A percentile compares a stretch with the other conserved stretches of the same genome.
Conservation (phyloP, 2,797 vertebrate species). For the Mormyrus proboscirostris region DNA sequence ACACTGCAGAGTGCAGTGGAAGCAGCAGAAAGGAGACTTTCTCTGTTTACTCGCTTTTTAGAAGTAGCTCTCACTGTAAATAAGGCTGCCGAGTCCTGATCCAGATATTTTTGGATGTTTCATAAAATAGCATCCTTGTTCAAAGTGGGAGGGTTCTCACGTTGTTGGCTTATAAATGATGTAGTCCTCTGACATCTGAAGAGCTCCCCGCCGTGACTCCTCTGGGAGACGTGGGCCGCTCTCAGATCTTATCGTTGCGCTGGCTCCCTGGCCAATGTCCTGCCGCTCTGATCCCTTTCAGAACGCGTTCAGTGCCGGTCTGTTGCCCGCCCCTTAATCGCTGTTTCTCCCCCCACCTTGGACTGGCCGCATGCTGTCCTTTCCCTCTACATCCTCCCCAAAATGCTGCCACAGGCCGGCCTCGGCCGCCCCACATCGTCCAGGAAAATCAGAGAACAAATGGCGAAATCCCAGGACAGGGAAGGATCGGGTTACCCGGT, state of each 20-base stretch:
- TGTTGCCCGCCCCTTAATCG: not conserved
- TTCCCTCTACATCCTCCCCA: not conserved
- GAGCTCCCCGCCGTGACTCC: not conserved
- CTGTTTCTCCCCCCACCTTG: not conserved
- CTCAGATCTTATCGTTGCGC: not conserved
- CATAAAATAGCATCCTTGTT: not conserved
- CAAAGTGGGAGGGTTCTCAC: not conserved
- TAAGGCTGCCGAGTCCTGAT: not conserved
- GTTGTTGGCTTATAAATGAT: not conserved
- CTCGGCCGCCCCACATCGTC: conserved; percentile 20
- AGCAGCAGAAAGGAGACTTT: not conserved
- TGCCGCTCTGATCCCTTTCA: not conserved
- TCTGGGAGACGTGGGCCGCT: not conserved
- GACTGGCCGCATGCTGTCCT: not conserved
- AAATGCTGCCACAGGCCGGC: conserved; percentile 10
- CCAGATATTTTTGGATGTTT: not conserved
- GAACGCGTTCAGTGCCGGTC: not conserved
- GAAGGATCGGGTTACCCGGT: conserved; percentile 20
- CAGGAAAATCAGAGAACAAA: conserved; percentile 13
- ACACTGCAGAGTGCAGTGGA: not conserved
- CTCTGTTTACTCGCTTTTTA: not conserved
- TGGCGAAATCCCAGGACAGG: conserved; percentile 25
- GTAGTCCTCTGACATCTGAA: not conserved
- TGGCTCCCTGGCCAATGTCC: not conserved
- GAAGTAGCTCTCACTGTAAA: not conserved